Percentiles rank a stretch among this genome's conserved stretches.
phyloP scores from a whole-genome alignment of 23 tunicate species.

The Ascidia mentula region DNA sequence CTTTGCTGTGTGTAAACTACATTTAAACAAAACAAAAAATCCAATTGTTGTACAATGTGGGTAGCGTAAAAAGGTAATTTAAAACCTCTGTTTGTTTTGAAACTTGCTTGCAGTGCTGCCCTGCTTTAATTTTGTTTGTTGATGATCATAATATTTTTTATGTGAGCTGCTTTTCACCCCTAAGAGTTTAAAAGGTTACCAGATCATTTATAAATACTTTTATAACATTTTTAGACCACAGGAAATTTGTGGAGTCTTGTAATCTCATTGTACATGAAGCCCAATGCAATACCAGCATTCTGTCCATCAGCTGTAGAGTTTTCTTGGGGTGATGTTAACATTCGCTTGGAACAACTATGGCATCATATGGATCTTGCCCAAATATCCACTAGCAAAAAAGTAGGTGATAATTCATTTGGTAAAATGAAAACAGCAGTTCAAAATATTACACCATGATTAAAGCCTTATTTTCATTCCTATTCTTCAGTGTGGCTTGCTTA shows the following conservation, averaged over 20 bases:
- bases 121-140: too few relatives aligned
- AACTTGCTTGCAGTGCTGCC: too few relatives aligned
- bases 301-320: constrained; percentile 53
- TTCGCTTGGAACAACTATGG: constrained; percentile 60
- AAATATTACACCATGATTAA: not conserved
- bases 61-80: too few relatives aligned
- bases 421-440: not conserved
- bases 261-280: constrained; percentile 55
- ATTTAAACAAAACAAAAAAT: too few relatives aligned
- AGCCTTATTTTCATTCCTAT: not conserved
- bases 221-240: too few relatives aligned
- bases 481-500: not conserved
- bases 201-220: too few relatives aligned
- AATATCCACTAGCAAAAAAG: constrained; percentile 74
- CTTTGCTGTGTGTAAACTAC: too few relatives aligned
- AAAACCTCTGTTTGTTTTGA: too few relatives aligned
- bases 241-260: constrained; percentile 62
- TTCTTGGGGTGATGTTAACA: constrained; percentile 73
- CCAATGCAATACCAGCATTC: constrained; percentile 34
- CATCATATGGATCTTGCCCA: constrained; percentile 55
- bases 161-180: too few relatives aligned
- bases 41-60: too few relatives aligned
- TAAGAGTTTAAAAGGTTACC: too few relatives aligned
- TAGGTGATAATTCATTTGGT: not conserved
- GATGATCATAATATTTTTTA: too few relatives aligned